phyloP scores from a whole-genome alignment of 2,888 invertebrate genomes.

The Dasypogon diadema region DNA sequence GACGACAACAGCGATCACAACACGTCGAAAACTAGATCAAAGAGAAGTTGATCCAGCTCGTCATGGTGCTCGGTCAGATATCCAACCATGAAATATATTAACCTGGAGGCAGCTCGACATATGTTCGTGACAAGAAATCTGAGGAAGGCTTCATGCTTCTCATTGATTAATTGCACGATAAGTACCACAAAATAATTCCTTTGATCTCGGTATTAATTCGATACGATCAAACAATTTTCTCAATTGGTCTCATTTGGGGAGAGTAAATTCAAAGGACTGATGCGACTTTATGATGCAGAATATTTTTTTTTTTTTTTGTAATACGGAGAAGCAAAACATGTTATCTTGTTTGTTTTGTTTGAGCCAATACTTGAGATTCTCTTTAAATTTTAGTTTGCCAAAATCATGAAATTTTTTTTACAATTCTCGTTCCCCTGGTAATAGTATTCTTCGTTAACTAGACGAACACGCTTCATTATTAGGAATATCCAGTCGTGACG shows the following conservation, averaged over 20 bases:
- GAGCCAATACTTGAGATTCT: too few species aligned
- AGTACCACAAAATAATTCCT: constrained; percentile 22
- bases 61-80: constrained; percentile 13
- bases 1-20: constrained; percentile 17
- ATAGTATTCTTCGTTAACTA: too few species aligned
- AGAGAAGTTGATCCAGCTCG: constrained; percentile 28
- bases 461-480: too few species aligned
- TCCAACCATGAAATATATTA: constrained; percentile 14
- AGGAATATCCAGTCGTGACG: too few species aligned
- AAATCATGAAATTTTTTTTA: too few species aligned
- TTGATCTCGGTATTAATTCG: constrained; percentile 27
- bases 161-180: constrained; percentile 32
- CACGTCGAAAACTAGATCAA: constrained; percentile 15
- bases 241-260: constrained; percentile 14
- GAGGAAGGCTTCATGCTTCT: constrained; percentile 37
- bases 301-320: too few species aligned
- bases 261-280: constrained; percentile 10
- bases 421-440: too few species aligned
- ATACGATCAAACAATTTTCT: constrained; percentile 15
- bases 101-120: constrained; percentile 23
- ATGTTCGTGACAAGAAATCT: constrained; percentile 37
- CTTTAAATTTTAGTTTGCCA: too few species aligned
- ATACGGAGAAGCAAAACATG: too few species aligned
- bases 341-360: too few species aligned
- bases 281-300: not conserved